Conservation (phyloP, 2,888 invertebrate genomes). For the Cenopis cana region DNA sequence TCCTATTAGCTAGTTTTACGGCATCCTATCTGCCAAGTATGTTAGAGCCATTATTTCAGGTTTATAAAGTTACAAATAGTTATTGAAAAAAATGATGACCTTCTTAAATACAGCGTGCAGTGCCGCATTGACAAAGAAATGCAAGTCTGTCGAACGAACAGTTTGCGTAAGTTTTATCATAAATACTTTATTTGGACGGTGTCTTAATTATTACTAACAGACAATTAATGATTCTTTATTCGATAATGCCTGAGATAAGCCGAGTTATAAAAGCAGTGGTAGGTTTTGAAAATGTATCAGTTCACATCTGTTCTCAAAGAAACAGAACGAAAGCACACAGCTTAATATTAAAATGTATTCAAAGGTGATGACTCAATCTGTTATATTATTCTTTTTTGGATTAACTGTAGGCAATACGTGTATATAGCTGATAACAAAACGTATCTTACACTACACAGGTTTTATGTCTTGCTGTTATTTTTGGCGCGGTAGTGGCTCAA, state of each 20-base stretch:
- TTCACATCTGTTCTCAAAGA: conserved; percentile 11
- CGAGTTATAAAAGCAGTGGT: conserved; percentile 35
- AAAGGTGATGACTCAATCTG: conserved; percentile 2
- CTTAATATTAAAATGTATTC: conserved; percentile 5
- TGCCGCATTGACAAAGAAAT: no score
- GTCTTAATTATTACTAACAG: conserved; percentile 40
- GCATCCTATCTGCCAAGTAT: no score
- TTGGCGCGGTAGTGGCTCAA: conserved; percentile 47
- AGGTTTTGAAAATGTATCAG: conserved; percentile 29
- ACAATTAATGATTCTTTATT: conserved; percentile 17
- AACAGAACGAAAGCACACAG: background rate
- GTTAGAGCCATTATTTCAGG: no score
- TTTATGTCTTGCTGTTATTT: background rate
- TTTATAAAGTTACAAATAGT: no score
- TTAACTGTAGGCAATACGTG: no score
- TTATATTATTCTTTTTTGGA: no score
- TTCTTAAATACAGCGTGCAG: no score
- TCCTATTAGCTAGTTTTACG: no score
- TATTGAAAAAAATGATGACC: no score
- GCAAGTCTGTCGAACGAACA: background rate
- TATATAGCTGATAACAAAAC: no score
- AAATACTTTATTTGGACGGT: conserved; percentile 12
- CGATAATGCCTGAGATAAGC: conserved; percentile 3
- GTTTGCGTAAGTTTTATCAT: background rate
- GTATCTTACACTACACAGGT: background rate